Base-by-base conservation (phyloP, 2,888 invertebrate species). In the Geotrupes spiniger region DNA sequence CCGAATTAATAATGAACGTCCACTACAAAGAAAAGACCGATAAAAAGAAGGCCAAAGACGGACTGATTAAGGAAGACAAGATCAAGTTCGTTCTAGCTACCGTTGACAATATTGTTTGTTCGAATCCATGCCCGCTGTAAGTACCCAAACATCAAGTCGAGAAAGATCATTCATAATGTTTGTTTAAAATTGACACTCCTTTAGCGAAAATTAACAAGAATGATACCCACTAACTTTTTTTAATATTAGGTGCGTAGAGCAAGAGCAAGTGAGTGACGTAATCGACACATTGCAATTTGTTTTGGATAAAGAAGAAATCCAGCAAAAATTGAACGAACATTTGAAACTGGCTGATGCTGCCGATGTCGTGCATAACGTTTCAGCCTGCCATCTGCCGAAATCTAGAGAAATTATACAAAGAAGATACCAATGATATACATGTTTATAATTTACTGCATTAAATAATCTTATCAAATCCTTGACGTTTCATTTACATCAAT, bases 1-100 rank as follows among this genome's bases (percentile, higher is more conserved):
- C 78, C 25, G 84, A 87, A 59, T 78, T 85, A 53, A 77, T 88
- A 39, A 77, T 76, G 56, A 73, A 78, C 42, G 79, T 75, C n/a
- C 72, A 75, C 54, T 75, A 61, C 42, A 64, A 61, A 42, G 70
- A 72, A 50, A 66, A 61, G 46, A 53, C 62, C 16, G 60, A 50
- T 25, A 36, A 49, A 25, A 68, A 59, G 52, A 63, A 65, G 4
- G 58, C 60, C 0, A 63, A 67, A 21, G 61, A 64, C 8, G 63
- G 62, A 41, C 54, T 73, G 11, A 70, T 73, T 36, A 69, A 68
- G 46, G 66, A 68, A 4, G 63, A 65, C 29, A 72, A 67, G 45
- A 63, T 65, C 10, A 66, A 62, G 49, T 60, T 71, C 4, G 58
- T 60, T 43, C 59, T 72, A 9, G 66, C 72, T 27, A 52, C 62